Percentiles rank a stretch among this genome's conserved stretches.
Evolutionary conservation across 2,888 invertebrate genomes (phyloP).

Genomic region (Agapetus fuscipes): DNA sequence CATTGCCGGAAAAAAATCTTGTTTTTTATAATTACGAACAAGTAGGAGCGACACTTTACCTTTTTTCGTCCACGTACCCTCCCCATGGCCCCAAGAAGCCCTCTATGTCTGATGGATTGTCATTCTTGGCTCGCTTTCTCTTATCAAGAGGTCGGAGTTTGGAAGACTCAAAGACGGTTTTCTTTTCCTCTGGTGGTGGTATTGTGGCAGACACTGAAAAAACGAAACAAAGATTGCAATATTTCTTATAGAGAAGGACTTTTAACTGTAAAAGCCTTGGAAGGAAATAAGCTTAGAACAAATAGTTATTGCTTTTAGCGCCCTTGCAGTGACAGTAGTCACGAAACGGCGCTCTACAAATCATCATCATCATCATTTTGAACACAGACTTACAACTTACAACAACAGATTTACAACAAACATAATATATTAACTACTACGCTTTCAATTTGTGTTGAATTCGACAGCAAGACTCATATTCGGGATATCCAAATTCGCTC

Average conservation of each 20-base stretch:
- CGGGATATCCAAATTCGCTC: too few relatives aligned
- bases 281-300: constrained; percentile 1
- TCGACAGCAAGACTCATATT: too few relatives aligned
- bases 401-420: not conserved
- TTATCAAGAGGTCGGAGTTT: constrained; percentile 62
- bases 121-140: constrained; percentile 79
- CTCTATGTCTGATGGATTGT: constrained; percentile 82
- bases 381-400: too few relatives aligned
- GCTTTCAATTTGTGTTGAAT: too few relatives aligned
- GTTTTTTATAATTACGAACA: constrained; percentile 3
- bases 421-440: too few relatives aligned
- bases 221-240: too few relatives aligned
- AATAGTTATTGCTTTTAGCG: too few relatives aligned
- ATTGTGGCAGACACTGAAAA: constrained; percentile 47
- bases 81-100: constrained; percentile 99
- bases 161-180: constrained; percentile 85
- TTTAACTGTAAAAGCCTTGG: not conserved
- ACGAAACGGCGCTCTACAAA: too few relatives aligned
- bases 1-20: not conserved
- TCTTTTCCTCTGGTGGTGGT: constrained; percentile 63
- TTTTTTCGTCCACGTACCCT: constrained; percentile 81
- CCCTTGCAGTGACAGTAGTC: too few relatives aligned
- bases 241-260: not conserved
- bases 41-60: constrained; percentile 30
- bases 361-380: too few relatives aligned